Conservation (phyloP, 2,888 invertebrate species). For the Orthosia incerta region DNA sequence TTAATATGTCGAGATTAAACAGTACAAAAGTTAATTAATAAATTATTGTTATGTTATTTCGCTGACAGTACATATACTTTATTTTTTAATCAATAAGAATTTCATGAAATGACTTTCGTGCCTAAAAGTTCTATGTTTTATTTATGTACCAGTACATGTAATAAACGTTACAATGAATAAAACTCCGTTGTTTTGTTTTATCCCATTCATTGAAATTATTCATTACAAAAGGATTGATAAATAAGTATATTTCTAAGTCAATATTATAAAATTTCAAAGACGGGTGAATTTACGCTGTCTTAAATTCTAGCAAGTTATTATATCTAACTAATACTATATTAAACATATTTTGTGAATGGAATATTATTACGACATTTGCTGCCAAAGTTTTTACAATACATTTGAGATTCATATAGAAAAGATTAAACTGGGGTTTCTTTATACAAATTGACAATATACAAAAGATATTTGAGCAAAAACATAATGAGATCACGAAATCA, state of each 20-base stretch:
- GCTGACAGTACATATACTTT: slow-evolving; percentile 43
- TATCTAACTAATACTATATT: slow-evolving; percentile 80
- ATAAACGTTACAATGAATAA: slow-evolving; percentile 82
- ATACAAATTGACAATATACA: slow-evolving; percentile 61
- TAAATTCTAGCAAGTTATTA: slow-evolving; percentile 83
- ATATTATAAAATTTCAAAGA: slow-evolving; percentile 91
- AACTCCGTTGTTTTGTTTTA: slow-evolving; percentile 77
- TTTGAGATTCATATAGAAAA: slow-evolving; percentile 49
- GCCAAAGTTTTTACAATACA: slow-evolving; percentile 60
- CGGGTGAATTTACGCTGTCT: slow-evolving; percentile 90
- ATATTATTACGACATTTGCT: slow-evolving; percentile 80
- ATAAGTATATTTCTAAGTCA: slow-evolving; percentile 91
- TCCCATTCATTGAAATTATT: slow-evolving; percentile 89
- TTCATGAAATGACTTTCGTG: slow-evolving; percentile 49
- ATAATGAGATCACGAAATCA: slow-evolving; percentile 76
- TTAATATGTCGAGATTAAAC: slow-evolving; percentile 49
- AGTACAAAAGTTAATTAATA: slow-evolving; percentile 55
- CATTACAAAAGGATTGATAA: slow-evolving; percentile 89
- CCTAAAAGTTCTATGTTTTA: slow-evolving; percentile 71
- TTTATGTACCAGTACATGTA: slow-evolving; percentile 66
- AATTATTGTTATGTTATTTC: slow-evolving; percentile 42
- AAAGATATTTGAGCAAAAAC: slow-evolving; percentile 73
- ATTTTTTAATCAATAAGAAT: slow-evolving; percentile 29
- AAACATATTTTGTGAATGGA: slow-evolving; percentile 90
- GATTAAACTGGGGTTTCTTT: slow-evolving; percentile 58